A percentile compares a stretch with the other conserved stretches of the same genome.
These are phyloP conservation scores for Polydrusus cervinus DNA, from an alignment of 2,888 invertebrate species.

Conservation along the genomic window DNA sequence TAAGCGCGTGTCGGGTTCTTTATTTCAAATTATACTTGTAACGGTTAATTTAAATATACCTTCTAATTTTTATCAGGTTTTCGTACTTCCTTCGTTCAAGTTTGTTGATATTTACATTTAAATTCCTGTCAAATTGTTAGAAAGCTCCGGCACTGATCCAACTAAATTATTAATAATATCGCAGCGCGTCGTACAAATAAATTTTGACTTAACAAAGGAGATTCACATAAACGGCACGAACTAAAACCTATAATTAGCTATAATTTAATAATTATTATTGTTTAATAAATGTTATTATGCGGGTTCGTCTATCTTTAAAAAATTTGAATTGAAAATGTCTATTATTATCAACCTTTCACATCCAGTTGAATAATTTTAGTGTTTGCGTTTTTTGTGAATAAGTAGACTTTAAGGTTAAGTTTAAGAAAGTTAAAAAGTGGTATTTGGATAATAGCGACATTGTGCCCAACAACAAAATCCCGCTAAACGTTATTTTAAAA, in stretches of 20 bases:
- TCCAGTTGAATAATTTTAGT: constrained; percentile 18
- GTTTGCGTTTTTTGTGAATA: background rate
- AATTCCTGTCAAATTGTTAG: background rate
- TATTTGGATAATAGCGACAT: too few relatives aligned
- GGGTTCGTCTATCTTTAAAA: constrained; percentile 34
- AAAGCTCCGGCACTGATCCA: constrained; percentile 23
- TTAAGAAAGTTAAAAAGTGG: background rate
- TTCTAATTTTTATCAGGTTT: too few relatives aligned
- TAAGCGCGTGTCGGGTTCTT: too few relatives aligned
- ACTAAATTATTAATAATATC: constrained; percentile 10
- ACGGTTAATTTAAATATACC: too few relatives aligned
- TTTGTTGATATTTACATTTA: too few relatives aligned
- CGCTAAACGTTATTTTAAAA: too few relatives aligned
- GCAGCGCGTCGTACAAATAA: constrained; percentile 19
- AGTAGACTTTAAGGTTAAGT: constrained; percentile 11
- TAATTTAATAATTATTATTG: constrained; percentile 41
- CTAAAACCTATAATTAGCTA: constrained; percentile 40
- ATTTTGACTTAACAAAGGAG: constrained; percentile 44
- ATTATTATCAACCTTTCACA: constrained; percentile 38
- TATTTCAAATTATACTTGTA: too few relatives aligned
- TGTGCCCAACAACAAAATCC: too few relatives aligned
- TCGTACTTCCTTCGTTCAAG: too few relatives aligned
- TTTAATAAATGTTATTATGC: constrained; percentile 48
- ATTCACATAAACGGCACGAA: constrained; percentile 37
- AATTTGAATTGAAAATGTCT: constrained; percentile 24